phyloP scores from a whole-genome alignment of 2,113 vertebrate genomes.

The Campylomormyrus tamandua region DNA sequence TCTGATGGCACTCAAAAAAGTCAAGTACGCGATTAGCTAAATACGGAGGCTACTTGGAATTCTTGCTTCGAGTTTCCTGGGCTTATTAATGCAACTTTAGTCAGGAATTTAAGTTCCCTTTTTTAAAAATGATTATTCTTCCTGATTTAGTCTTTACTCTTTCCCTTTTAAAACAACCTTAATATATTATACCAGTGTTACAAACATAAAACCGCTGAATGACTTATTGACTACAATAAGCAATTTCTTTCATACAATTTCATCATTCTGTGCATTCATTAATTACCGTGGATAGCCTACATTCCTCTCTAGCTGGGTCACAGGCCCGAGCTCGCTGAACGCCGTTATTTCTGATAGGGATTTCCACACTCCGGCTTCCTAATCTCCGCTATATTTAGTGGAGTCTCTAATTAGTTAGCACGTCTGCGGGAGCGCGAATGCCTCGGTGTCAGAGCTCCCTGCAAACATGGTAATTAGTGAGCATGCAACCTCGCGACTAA shows the following conservation, averaged over 20 bases:
- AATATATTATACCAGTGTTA: not conserved
- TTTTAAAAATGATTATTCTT: constrained; percentile 5
- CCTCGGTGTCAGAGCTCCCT: constrained; percentile 27
- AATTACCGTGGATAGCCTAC: constrained; percentile 58
- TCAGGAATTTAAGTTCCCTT: not conserved
- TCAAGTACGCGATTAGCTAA: not conserved
- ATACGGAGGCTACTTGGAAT: not conserved
- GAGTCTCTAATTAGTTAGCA: constrained; percentile 41
- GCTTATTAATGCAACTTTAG: constrained; percentile 18
- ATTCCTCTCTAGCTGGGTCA: constrained; percentile 37
- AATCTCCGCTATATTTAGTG: constrained; percentile 25
- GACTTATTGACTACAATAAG: constrained; percentile 53
- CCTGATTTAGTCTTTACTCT: not conserved
- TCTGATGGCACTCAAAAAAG: not conserved
- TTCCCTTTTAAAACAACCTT: not conserved
- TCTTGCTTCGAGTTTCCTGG: not conserved
- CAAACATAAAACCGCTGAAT: constrained; percentile 33
- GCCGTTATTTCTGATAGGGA: constrained; percentile 27
- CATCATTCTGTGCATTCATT: constrained; percentile 56
- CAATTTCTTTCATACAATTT: constrained; percentile 62
- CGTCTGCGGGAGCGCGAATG: constrained; percentile 34
- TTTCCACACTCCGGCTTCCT: constrained; percentile 16
- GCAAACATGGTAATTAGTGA: constrained; percentile 25
- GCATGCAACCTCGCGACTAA: constrained; percentile 2
- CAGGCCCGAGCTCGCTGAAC: constrained; percentile 32